A percentile compares a stretch with the other conserved stretches of the same genome.
These are phyloP conservation scores for Calliopum simillimum DNA, from an alignment of 2,888 invertebrate species.

Conservation along the genomic window DNA sequence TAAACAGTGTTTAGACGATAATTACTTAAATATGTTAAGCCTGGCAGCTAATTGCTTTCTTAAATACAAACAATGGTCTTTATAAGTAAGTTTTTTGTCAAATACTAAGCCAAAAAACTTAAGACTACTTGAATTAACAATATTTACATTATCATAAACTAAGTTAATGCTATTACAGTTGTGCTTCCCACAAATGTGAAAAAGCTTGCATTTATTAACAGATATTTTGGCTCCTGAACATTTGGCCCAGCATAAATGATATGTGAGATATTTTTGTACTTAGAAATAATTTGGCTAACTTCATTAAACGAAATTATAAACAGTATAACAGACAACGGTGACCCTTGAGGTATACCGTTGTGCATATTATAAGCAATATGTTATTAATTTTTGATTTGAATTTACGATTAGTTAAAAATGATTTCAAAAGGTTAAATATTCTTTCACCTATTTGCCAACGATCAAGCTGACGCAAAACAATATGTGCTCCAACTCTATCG, in stretches of 20 bases:
- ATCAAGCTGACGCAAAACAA: conserved; percentile 2
- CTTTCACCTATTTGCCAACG: neutral
- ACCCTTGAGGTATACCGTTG: conserved; percentile 13
- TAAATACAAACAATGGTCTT: too few species aligned
- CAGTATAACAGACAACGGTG: neutral
- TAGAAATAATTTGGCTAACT: neutral
- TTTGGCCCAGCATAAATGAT: neutral
- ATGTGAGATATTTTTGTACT: conserved; percentile 1
- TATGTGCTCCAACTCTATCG: neutral
- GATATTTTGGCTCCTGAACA: neutral
- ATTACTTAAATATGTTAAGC: too few species aligned
- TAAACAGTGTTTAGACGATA: too few species aligned
- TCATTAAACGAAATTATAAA: neutral
- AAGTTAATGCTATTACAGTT: neutral
- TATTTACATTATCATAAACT: too few species aligned
- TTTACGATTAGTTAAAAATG: conserved; percentile 3
- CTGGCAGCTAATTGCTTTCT: too few species aligned
- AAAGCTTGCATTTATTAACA: neutral
- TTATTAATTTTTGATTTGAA: neutral
- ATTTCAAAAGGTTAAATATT: conserved; percentile 8
- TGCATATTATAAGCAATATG: neutral
- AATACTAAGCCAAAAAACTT: too few species aligned
- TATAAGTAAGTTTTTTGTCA: too few species aligned
- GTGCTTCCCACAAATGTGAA: neutral
- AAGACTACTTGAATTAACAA: too few species aligned